Evolutionary conservation across 2,113 vertebrate species (phyloP), one percentile per base, ranked within the genome.

Genomic region (Anolis carolinensis): DNA sequence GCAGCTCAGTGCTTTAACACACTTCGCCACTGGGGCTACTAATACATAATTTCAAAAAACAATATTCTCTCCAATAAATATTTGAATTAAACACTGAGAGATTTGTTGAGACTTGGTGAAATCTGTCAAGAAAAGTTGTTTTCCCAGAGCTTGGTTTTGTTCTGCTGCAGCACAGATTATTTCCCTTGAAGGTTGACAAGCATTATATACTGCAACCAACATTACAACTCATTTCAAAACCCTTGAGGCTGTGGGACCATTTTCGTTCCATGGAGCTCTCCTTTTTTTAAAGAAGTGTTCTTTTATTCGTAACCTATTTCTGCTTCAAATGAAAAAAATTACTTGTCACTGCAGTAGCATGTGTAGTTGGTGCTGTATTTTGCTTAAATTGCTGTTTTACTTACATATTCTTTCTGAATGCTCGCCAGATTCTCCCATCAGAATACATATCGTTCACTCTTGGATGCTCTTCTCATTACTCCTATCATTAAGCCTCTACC

Each of bases 401-500:
- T 91, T 81, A 59, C 0, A 2, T 84, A 52, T 16, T 92, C 52
- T 93, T 89, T 96, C 79, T 86, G n/a, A 92, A 93, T 13, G 0
- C 91, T 93, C 88, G 73, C 89, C 90, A 96, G 96, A 88, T 92
- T 96, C 79, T 91, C 91, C 1, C 87, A 94, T 86, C 92, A 92
- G 79, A 94, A 89, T 63, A 90, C 63, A 25, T 96, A 84, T 89
- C 90, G 65, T 79, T 92, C 93, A 0, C 96, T 97, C 59, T 88
- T 97, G 96, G 96, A 97, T 75, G 95, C 96, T 30, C 95, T 97
- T 86, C 95, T 97, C 90, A 97, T 97, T 94, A 93, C 87, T 0
- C 96, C 96, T 80, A 85, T 97, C 20, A 23, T 91, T 92, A 95
- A 95, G 83, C 92, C 93, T 88, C 79, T 91, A 7, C 72, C 94